Percentiles rank a stretch among this genome's conserved stretches.
Conservation (phyloP, 2,113 vertebrate genomes). For the Anolis carolinensis region DNA sequence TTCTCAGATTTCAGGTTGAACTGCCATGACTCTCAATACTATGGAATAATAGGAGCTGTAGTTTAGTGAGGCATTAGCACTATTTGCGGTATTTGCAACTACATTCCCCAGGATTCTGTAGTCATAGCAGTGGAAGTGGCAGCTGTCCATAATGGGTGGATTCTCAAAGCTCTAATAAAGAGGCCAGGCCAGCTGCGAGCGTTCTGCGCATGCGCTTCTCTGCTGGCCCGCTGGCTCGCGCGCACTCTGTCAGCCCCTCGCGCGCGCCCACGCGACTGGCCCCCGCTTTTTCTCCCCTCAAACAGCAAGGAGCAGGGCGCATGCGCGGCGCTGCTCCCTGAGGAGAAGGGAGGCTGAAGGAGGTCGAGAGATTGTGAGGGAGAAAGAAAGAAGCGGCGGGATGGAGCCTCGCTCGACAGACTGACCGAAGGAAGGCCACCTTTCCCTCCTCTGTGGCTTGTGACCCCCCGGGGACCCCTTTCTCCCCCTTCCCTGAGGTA, state of each 20-base stretch:
- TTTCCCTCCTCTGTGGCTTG: not conserved
- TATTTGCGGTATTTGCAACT: not conserved
- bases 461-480: not conserved
- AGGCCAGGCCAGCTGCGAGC: not conserved
- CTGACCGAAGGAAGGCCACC: not conserved
- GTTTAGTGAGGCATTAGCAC: no score
- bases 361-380: fast-evolving
- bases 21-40: no score
- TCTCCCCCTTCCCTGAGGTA: not conserved
- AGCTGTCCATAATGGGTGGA: no score
- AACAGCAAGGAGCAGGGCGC: no score
- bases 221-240: not conserved
- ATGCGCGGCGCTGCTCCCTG: no score
- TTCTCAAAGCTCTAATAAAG: no score
- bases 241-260: not conserved
- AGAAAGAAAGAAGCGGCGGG: not conserved
- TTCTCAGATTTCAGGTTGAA: no score
- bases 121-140: not conserved
- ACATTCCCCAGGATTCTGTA: not conserved
- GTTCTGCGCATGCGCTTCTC: not conserved
- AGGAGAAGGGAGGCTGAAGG: no score
- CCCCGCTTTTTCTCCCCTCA: no score
- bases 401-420: not conserved
- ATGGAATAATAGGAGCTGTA: not conserved
- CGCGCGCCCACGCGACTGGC: not conserved